phyloP scores from a whole-genome alignment of 2,113 vertebrate species.

The Theropithecus gelada region DNA sequence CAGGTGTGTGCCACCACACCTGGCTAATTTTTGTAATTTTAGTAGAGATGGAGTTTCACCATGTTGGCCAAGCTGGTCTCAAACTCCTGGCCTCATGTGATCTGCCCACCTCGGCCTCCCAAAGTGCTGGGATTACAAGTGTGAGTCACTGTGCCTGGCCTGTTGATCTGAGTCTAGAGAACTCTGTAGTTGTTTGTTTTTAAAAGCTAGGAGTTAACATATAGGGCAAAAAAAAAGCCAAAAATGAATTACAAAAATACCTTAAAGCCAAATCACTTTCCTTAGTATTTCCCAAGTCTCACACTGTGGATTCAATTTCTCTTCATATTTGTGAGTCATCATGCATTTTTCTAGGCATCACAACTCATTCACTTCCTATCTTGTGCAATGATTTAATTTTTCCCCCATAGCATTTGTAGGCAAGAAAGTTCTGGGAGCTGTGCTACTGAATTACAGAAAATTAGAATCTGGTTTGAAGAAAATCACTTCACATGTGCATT shows the following conservation, averaged over 20 bases:
- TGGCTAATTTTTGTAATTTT: too few species aligned
- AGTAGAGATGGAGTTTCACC: too few species aligned
- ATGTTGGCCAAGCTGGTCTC: too few species aligned
- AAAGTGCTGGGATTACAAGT: too few species aligned
- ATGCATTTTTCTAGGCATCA: slow-evolving; percentile 44
- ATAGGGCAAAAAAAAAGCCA: background rate
- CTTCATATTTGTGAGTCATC: slow-evolving; percentile 51
- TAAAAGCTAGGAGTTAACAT: background rate
- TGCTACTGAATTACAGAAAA: slow-evolving; percentile 66
- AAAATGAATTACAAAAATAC: background rate
- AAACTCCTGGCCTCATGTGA: too few species aligned
- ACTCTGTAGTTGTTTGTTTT: background rate
- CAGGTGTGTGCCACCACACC: too few species aligned
- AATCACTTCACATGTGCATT: slow-evolving; percentile 54
- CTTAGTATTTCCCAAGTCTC: slow-evolving; percentile 5
- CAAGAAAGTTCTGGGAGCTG: slow-evolving; percentile 58
- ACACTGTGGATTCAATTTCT: slow-evolving; percentile 18
- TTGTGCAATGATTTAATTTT: slow-evolving; percentile 44
- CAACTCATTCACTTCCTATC: slow-evolving; percentile 59
- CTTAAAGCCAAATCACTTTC: background rate
- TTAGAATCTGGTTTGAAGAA: slow-evolving; percentile 59
- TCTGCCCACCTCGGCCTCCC: too few species aligned
- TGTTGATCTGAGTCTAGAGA: slow-evolving; percentile 11
- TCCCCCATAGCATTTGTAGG: background rate
- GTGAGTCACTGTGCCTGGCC: background rate